Evolutionary conservation across 2,113 vertebrate genomes (phyloP), one percentile per base, ranked within the genome.

Genomic region (Apaloderma vittatum): DNA sequence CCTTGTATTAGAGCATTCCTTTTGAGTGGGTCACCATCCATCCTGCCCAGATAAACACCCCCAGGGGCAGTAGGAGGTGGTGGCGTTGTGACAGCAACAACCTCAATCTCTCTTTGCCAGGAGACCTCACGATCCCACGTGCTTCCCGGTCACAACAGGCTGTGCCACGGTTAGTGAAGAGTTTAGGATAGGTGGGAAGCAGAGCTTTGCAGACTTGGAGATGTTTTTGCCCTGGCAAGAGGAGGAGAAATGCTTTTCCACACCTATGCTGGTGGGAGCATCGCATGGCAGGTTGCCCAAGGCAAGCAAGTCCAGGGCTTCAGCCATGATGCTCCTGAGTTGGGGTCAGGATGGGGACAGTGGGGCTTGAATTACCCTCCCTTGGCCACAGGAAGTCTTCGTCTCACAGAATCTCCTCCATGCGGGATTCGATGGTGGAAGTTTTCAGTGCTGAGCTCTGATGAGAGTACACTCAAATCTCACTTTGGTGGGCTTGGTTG

Each of bases 91-190:
- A 51, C 1, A 2, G 20, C 46, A 32, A 62, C 13, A 58, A 40
- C 45, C 40, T 18, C 30, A 32, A 1, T 68, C 40, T 45, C 40
- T 88, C 30, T 30, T 62, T 46, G 46, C 54, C 46, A 20, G 37
- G 45, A 75, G 66, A 22, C 32, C 7, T 66, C 9, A 0, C 0
- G 0, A 6, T 45, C 81, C 23, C 66, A 2, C n/a, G 52, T 29
- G 32, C 27, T 75, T 24, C 40, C 26, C 2, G 6, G 24, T 62
- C 43, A 27, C 52, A 51, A 18, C 4, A 73, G 66, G n/a, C 30
- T 46, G 49, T 57, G 55, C 61, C 23, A 12, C 57, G 59, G 32
- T 21, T 74, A 23, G 12, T 0, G 2, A 21, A 71, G 29, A 37
- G 13, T 75, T 52, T 5, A 67, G 15, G 67, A 23, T 79, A 27